Evolutionary conservation across 2,888 invertebrate genomes (phyloP).

Genomic region (Phaedon cochleariae): DNA sequence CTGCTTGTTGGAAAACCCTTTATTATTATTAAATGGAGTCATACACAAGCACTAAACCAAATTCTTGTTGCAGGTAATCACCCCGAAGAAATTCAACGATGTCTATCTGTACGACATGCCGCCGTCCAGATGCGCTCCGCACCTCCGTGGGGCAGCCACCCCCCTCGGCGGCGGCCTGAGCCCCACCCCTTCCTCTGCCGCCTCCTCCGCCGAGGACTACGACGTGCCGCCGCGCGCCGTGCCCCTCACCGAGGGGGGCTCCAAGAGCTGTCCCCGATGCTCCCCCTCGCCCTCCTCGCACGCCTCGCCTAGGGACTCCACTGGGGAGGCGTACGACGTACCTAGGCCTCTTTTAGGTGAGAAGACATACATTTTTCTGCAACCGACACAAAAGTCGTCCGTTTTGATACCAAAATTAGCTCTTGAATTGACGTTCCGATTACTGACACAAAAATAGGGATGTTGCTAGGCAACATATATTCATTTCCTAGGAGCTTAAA

Average conservation of each 20-base stretch:
- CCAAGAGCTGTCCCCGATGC: slow-evolving; percentile 58
- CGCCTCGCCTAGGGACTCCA: slow-evolving; percentile 53
- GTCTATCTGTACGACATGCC: slow-evolving; percentile 77
- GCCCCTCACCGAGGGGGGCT: slow-evolving; percentile 63
- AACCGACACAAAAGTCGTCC: too few species aligned
- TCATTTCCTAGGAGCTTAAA: too few species aligned
- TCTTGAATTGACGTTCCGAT: too few species aligned
- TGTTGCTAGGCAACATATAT: too few species aligned
- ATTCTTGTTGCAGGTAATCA: slow-evolving; percentile 68
- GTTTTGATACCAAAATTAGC: too few species aligned
- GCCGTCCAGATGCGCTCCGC: slow-evolving; percentile 58
- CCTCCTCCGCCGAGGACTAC: slow-evolving; percentile 59
- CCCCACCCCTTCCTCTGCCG: background rate
- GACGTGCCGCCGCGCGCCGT: slow-evolving; percentile 73
- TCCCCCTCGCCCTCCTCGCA: slow-evolving; percentile 64
- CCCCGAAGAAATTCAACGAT: slow-evolving; percentile 77
- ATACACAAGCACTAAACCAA: too few species aligned
- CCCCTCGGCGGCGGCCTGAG: slow-evolving; percentile 32
- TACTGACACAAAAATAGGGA: too few species aligned
- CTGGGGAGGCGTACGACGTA: slow-evolving; percentile 70
- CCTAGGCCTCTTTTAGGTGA: slow-evolving; percentile 64
- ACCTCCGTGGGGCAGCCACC: too few species aligned
- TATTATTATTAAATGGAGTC: too few species aligned
- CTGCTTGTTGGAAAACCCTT: too few species aligned
- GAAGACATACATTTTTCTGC: too few species aligned